Conservation (phyloP, 1,140 invertebrate species). For the Drosophila tani region DNA sequence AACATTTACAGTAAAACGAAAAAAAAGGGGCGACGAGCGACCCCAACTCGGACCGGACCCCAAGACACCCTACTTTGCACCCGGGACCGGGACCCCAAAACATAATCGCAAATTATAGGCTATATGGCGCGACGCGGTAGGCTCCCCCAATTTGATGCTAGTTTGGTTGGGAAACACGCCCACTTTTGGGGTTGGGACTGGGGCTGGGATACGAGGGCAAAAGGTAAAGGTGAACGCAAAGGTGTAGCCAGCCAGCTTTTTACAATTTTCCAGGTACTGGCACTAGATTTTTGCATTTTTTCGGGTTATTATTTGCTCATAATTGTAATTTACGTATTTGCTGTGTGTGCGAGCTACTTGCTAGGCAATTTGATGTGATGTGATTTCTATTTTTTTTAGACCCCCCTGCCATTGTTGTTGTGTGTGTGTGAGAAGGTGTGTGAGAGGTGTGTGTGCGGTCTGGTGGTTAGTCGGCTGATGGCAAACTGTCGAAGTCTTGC, state of each 20-base stretch:
- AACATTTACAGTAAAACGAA: conserved; percentile 4
- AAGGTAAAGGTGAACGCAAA: conserved; percentile 41
- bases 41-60: conserved; percentile 7
- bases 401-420: conserved; percentile 13
- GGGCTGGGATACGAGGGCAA: neutral
- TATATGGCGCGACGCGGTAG: conserved; percentile 65
- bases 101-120: conserved; percentile 83
- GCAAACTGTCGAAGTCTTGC: conserved; percentile 41
- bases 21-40: conserved; percentile 4
- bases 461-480: conserved; percentile 36
- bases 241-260: conserved; percentile 48
- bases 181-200: conserved; percentile 6
- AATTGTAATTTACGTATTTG: conserved; percentile 83
- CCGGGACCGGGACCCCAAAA: conserved; percentile 56
- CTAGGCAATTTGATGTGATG: conserved; percentile 72
- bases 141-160: conserved; percentile 63
- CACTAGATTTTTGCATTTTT: conserved; percentile 70
- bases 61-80: conserved; percentile 23
- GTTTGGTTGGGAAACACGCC: conserved; percentile 41
- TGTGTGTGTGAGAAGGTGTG: neutral
- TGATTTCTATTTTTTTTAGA: conserved; percentile 61
- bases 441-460: conserved; percentile 25
- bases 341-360: conserved; percentile 73
- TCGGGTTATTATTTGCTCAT: conserved; percentile 82
- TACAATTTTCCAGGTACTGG: conserved; percentile 67